Base-by-base conservation (phyloP, 2,797 vertebrate species). In the Amphiprion clarkii region DNA sequence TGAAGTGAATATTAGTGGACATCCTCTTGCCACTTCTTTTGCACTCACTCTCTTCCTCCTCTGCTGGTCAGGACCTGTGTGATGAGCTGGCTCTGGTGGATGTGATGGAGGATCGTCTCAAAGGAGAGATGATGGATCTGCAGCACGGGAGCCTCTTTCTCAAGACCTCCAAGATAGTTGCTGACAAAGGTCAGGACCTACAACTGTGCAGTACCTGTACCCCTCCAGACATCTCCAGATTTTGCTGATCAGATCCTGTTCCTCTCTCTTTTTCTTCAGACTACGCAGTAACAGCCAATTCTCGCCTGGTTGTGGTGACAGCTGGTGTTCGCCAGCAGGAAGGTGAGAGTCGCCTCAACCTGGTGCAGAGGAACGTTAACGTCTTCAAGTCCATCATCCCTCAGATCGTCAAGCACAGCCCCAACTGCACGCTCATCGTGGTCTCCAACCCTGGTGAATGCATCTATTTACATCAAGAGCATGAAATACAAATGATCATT, bases 251-350 rank as follows among this genome's bases (percentile, higher is more conserved):
- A 31, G 14, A 39, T 39, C 6, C n/a, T 6, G 11, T 25, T 54
- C 39, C 13, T 25, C 49, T 31, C 11, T 68, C 19, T 4, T 11
- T 68, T 1, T 48, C 19, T 29, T 25, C 86, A 99, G 98, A 99
- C 84, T 99, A 99, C 6, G 86, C 95, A 0, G 97, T 99, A 71
- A 98, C 97, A 0, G 96, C 98, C 36, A 96, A 98, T 88, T 99
- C 98, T 2, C 98, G 94, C 74, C 93, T 99, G 0, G 98, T 99
- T 2, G 96, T 99, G 61, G 95, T 99, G 51, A 98, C 98, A 0
- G 98, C 98, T 0, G 98, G 98, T 0, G 98, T 99, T 3, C 96
- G 98, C 6, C 98, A 99, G 89, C 98, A 99, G 87, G 98, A 99
- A 70, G 98, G 98, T 0, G 98, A 99, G 94, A 98, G 96, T 78